phyloP scores from a whole-genome alignment of 1,140 invertebrate genomes.

The Drosophila littoralis region DNA sequence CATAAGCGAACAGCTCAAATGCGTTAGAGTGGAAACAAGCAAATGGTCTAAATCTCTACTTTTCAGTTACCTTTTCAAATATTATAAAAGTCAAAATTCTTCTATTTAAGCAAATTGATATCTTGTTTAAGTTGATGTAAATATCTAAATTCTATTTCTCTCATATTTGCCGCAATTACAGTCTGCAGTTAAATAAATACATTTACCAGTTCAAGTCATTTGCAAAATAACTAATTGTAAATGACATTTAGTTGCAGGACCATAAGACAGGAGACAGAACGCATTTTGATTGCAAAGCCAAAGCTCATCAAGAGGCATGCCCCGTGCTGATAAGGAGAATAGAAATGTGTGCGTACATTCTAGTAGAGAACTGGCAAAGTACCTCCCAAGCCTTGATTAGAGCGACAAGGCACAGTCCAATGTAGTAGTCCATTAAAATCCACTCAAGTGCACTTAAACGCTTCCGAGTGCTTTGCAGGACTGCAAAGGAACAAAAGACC shows the following conservation, averaged over 20 bases:
- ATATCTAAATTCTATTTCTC: background rate
- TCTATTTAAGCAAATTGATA: background rate
- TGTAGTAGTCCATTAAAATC: slow-evolving; percentile 76
- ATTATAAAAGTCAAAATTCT: too few relatives aligned
- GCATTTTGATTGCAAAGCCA: slow-evolving; percentile 50
- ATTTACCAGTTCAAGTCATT: slow-evolving; percentile 7
- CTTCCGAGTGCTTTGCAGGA: slow-evolving; percentile 71
- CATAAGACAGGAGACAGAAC: background rate
- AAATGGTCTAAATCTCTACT: too few relatives aligned
- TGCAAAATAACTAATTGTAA: slow-evolving; percentile 34
- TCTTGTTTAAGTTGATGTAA: too few relatives aligned
- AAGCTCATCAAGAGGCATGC: slow-evolving; percentile 34
- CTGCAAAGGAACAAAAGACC: slow-evolving; percentile 5
- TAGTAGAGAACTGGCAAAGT: too few relatives aligned
- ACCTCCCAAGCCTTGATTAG: slow-evolving; percentile 64
- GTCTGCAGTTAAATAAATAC: too few relatives aligned
- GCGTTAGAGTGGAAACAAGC: too few relatives aligned
- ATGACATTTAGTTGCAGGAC: slow-evolving; percentile 25
- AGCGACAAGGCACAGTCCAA: slow-evolving; percentile 50
- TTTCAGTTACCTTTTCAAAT: too few relatives aligned
- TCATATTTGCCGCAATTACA: background rate
- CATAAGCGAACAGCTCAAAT: too few relatives aligned
- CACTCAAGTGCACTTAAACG: slow-evolving; percentile 82
- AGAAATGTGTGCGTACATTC: slow-evolving; percentile 6
- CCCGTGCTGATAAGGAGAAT: slow-evolving; percentile 17